Base-by-base conservation (phyloP, 2,888 invertebrate genomes). In the Odontocolon sp. region DNA sequence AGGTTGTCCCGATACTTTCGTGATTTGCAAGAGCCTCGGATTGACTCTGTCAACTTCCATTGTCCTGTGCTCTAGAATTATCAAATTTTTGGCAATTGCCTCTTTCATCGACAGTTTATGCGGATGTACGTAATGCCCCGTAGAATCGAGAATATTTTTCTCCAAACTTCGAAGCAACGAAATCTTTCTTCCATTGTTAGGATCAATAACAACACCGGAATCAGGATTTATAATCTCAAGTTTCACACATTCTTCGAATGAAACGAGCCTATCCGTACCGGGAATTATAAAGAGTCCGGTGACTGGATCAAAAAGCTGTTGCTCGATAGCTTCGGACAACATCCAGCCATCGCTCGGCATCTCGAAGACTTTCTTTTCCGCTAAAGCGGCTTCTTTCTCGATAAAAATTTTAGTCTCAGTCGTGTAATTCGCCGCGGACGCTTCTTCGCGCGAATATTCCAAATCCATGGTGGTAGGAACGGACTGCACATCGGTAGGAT, bases 271-370 rank as follows among this genome's bases (percentile, higher is more conserved):
- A 88, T 97, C 97, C 3, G 97, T 97, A 9, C 95, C 95, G 1
- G 96, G 96, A 79, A 98, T 96, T 11, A 94, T 94, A 84, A 98
- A 97, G 33, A 96, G 91, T 1, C 99, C 98, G 0, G 94, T 94
- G 0, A 93, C 91, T 0, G 98, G 95, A 90, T 98, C 96, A 83
- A 98, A 96, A 2, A 97, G 90, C 66, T 94, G 94, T 86, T 95
- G 94, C 40, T 95, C 92, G 79, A 98, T 96, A 1, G 98, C 97
- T 84, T 97, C 96, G 64, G 93, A 92, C 1, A 98, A 92, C 69
- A 93, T 93, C 96, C 97, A 97, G 2, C 98, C 97, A 72, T 95
- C 95, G 9, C 93, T 92, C 0, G 98, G 98, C 28, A 98, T 89
- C 85, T 97, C 96, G 82, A 95, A 93, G 0, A 94, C 93, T 86